Conservation (phyloP, 2,113 vertebrate species). For the Elephas maximus region DNA sequence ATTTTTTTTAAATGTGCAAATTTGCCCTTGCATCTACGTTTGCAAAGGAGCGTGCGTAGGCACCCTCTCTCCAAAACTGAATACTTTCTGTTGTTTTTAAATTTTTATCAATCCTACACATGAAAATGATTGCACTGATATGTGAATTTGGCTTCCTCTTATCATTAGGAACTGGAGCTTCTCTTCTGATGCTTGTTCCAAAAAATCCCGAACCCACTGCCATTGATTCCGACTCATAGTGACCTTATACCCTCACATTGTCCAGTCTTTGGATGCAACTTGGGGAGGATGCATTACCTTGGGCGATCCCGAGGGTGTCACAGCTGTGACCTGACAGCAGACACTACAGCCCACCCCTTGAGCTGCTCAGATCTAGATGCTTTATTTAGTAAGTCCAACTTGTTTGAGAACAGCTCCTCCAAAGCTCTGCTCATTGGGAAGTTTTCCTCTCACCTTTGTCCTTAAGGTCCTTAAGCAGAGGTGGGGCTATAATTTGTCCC, state of each 20-base stretch:
- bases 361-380: fast-evolving
- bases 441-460: not conserved
- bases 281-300: too few relatives aligned
- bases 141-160: not conserved
- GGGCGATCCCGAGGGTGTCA: too few relatives aligned
- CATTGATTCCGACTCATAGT: not conserved
- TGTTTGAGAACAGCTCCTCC: not conserved
- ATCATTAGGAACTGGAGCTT: fast-evolving
- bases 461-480: not conserved
- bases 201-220: not conserved
- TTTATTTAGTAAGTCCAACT: fast-evolving
- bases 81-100: not conserved
- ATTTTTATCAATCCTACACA: not conserved
- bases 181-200: fast-evolving
- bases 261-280: not conserved
- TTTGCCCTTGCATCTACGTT: fast-evolving
- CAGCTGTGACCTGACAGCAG: too few relatives aligned
- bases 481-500: fast-evolving
- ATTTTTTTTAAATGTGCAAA: not conserved
- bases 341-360: too few relatives aligned
- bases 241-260: not conserved
- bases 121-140: fast-evolving
- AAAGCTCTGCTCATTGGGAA: not conserved
- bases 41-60: not conserved
- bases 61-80: not conserved